Evolutionary conservation across 2,888 invertebrate species (phyloP).

Genomic region (Auanema freiburgensis): DNA sequence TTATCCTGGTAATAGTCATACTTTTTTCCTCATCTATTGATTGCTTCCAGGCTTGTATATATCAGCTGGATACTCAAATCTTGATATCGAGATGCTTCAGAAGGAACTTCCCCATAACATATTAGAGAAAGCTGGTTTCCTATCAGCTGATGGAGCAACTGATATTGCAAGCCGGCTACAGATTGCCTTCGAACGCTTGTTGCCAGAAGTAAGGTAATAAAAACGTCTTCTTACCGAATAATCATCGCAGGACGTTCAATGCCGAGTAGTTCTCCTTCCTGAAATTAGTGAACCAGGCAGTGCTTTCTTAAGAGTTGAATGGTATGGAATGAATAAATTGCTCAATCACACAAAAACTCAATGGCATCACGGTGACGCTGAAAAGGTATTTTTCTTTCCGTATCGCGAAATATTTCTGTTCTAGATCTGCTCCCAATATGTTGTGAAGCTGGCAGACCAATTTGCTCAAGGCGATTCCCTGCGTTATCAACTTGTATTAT

Average conservation of each 20-base stretch:
- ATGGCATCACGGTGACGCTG: slow-evolving; percentile 57
- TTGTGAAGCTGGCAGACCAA: slow-evolving; percentile 45
- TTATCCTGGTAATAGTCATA: slow-evolving; percentile 29
- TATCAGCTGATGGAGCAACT: slow-evolving; percentile 35
- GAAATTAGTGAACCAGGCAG: slow-evolving; percentile 43
- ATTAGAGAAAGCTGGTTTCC: slow-evolving; percentile 51
- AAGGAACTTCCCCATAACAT: slow-evolving; percentile 48
- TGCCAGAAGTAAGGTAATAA: slow-evolving; percentile 38
- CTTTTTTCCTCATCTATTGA: neutral
- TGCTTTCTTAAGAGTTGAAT: slow-evolving; percentile 56
- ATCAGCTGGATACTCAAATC: slow-evolving; percentile 50
- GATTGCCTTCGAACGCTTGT: slow-evolving; percentile 51
- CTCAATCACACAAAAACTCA: slow-evolving; percentile 47
- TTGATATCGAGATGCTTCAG: slow-evolving; percentile 48
- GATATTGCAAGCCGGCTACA: slow-evolving; percentile 58
- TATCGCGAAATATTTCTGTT: slow-evolving; percentile 10
- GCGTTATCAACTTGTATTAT: slow-evolving; percentile 58
- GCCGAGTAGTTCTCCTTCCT: slow-evolving; percentile 51
- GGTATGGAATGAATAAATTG: slow-evolving; percentile 51
- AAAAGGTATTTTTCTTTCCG: slow-evolving; percentile 41
- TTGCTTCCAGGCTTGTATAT: slow-evolving; percentile 50
- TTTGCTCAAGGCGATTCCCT: slow-evolving; percentile 51
- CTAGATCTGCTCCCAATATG: slow-evolving; percentile 56
- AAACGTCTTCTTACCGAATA: too few relatives aligned
- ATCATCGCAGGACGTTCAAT: slow-evolving; percentile 46